Evolutionary conservation across 2,113 vertebrate genomes (phyloP).

Genomic region (Myrmecobius fasciatus): DNA sequence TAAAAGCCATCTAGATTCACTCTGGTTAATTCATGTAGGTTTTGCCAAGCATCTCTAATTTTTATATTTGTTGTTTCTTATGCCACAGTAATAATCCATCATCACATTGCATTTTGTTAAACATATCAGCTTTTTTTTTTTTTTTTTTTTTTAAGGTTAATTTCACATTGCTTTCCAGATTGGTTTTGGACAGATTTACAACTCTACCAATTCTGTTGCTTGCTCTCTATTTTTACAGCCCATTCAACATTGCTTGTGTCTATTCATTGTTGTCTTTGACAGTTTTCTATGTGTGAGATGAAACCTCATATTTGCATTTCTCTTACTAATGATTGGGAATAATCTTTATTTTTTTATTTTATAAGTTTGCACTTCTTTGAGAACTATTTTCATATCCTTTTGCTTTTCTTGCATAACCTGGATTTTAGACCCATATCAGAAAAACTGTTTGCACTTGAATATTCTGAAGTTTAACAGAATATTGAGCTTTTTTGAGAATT

Average conservation of each 20-base stretch:
- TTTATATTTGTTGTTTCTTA: not conserved
- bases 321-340: not conserved
- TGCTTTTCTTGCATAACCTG: not conserved
- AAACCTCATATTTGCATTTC: not conserved
- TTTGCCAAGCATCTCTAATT: not conserved
- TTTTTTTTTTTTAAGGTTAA: not conserved
- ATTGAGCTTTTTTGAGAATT: not conserved
- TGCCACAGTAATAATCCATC: not conserved
- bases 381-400: not conserved
- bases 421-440: not conserved
- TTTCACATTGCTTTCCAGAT: not conserved
- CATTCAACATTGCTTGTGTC: not conserved
- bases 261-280: not conserved
- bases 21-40: not conserved
- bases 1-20: not conserved
- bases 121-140: not conserved
- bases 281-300: not conserved
- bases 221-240: not conserved
- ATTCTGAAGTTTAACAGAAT: not conserved
- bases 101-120: not conserved
- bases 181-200: not conserved
- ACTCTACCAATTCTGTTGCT: not conserved
- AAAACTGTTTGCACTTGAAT: not conserved
- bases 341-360: not conserved
- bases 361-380: not conserved